Evolutionary conservation across 2,113 vertebrate genomes (phyloP), one percentile per base, ranked within the genome.

Genomic region (Procavia capensis): DNA sequence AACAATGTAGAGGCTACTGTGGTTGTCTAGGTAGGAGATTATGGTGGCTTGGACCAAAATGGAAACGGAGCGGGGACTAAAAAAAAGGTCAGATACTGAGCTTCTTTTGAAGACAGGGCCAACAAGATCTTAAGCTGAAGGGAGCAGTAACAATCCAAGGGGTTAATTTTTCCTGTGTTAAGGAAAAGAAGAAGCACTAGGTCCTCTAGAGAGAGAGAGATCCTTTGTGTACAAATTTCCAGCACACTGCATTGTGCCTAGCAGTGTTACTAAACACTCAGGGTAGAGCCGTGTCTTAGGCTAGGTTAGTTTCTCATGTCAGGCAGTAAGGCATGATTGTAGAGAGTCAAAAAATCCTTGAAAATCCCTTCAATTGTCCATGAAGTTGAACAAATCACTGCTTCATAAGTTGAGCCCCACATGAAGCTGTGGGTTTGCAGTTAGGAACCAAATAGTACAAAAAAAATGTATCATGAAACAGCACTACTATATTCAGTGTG

Each of bases 341-440:
- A 93, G 66, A 54, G 4, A 64, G 34, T 89, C 86, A 78, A 54
- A 66, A 64, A 41, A 95, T 54, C n/a, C 41, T 79, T 83, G 75
- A 45, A 41, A 86, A 87, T 91, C 41, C 43, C 9, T 91, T 64
- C 29, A 64, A 59, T 43, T 87, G 88, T 31, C 36, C 85, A 78
- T 57, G 22, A 95, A 83, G 50, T 90, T 95, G 34, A 96, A 70
- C 27, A n/a, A 91, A 70, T 80, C 75, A 70, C 25, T 59, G 57
- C n/a, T 27, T 93, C 59, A 64, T 59, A 68, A 94, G 19, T 47
- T 47, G 27, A 85, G 45, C 54, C 75, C 45, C 43, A 17, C n/a
- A 47, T 83, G 84, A 96, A 70, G 78, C 34, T 74, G 13, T 6
- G 34, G 64, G 31, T 16, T 66, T 66, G 64, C 31, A 66, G 31